Percentiles rank a stretch among this genome's conserved stretches.
phyloP scores from a whole-genome alignment of 1,140 invertebrate genomes.

The Fopius arisanus region DNA sequence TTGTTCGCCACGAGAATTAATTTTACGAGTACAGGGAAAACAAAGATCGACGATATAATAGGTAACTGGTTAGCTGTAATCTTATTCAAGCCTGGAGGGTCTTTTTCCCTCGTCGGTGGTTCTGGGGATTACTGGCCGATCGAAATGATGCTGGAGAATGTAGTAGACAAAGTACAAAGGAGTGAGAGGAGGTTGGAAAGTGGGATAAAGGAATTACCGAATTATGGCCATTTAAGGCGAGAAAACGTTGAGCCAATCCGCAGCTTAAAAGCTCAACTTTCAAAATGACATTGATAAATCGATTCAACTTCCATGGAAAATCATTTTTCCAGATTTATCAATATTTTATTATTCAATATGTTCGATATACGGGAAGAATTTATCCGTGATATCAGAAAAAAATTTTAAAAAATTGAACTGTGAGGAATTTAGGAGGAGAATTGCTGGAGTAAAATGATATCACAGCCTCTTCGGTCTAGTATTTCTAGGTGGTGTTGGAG shows the following conservation, averaged over 20 bases:
- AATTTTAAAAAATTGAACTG: too few species aligned
- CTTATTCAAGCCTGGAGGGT: conserved; percentile 18
- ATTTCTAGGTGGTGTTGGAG: too few species aligned
- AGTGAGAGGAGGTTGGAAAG: neutral
- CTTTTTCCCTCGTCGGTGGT: neutral
- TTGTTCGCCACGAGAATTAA: conserved; percentile 5
- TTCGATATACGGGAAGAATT: too few species aligned
- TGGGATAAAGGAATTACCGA: conserved; percentile 27
- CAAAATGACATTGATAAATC: neutral
- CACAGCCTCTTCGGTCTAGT: too few species aligned
- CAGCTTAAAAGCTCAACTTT: conserved; percentile 13
- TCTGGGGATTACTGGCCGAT: conserved; percentile 19
- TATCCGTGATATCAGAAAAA: too few species aligned
- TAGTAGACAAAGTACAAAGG: neutral
- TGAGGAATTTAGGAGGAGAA: too few species aligned
- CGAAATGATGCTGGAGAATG: conserved; percentile 23
- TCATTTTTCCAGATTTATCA: neutral
- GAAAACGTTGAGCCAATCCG: neutral
- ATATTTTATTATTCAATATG: neutral
- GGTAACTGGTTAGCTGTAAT: conserved; percentile 28
- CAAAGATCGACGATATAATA: conserved; percentile 18
- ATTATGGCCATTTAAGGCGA: conserved; percentile 20
- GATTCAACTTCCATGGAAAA: neutral
- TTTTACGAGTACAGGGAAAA: conserved; percentile 15
- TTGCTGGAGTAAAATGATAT: too few species aligned